phyloP scores from a whole-genome alignment of 1,140 invertebrate genomes.

The Zophobas morio region DNA sequence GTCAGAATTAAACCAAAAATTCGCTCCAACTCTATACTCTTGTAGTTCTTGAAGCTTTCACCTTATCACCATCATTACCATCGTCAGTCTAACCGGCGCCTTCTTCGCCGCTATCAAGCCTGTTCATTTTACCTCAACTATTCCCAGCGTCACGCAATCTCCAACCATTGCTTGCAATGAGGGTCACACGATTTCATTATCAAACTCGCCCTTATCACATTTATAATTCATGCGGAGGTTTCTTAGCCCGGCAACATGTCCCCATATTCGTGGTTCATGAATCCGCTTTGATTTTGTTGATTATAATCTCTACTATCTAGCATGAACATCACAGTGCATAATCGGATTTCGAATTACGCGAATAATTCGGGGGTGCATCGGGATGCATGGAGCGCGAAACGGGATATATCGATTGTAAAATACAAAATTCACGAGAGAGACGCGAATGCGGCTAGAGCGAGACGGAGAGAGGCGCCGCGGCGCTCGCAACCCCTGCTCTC shows the following conservation, averaged over 20 bases:
- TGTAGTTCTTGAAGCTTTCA: neutral
- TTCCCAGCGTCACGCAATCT: neutral
- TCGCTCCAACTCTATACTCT: no score
- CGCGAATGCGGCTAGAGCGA: neutral
- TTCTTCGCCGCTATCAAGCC: neutral
- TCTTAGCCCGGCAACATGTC: no score
- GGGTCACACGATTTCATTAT: conserved; percentile 2
- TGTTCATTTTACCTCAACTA: neutral
- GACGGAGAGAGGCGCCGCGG: conserved; percentile 48
- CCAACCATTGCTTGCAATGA: neutral
- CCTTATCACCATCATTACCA: neutral
- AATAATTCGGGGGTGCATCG: conserved; percentile 13
- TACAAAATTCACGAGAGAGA: conserved; percentile 49
- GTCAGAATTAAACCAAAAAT: no score
- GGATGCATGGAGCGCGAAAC: conserved; percentile 42
- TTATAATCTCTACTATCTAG: no score
- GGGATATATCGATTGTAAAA: conserved; percentile 53
- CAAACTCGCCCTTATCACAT: neutral
- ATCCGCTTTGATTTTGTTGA: no score
- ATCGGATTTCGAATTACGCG: neutral
- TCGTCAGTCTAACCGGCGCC: conserved; percentile 4
- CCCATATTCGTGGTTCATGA: no score
- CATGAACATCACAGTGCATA: no score
- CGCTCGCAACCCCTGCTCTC: conserved; percentile 49
- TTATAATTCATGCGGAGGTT: neutral